phyloP scores from a whole-genome alignment of 1,140 invertebrate genomes.

The Tenebrio molitor region DNA sequence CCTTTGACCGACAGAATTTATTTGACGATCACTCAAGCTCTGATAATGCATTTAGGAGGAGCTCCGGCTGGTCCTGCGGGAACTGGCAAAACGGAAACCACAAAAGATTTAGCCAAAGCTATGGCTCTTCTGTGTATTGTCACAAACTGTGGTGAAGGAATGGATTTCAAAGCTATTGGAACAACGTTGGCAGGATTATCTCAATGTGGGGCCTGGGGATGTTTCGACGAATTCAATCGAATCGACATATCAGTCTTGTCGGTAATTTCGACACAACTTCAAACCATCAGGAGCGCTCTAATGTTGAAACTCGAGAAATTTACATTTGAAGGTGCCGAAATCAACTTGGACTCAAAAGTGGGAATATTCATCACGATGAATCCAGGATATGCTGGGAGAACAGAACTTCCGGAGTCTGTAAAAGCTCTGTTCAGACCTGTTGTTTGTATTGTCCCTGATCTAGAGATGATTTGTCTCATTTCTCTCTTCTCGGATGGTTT shows the following conservation, averaged over 20 bases:
- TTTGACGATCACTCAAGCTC: conserved; percentile 90
- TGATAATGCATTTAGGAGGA: conserved; percentile 90
- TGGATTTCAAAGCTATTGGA: conserved; percentile 90
- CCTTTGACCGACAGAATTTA: conserved; percentile 93
- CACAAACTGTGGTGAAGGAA: conserved; percentile 93
- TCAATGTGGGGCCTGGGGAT: conserved; percentile 88
- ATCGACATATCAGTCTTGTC: conserved; percentile 92
- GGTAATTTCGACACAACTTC: conserved; percentile 91
- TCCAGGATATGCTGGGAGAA: conserved; percentile 90
- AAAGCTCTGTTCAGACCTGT: conserved; percentile 92
- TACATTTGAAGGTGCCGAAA: conserved; percentile 89
- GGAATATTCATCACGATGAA: conserved; percentile 97
- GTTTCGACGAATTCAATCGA: conserved; percentile 94
- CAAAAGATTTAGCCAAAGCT: conserved; percentile 91
- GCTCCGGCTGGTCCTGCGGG: conserved; percentile 87
- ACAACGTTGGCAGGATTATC: conserved; percentile 84
- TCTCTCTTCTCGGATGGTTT: conserved; percentile 94
- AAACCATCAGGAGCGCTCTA: conserved; percentile 88
- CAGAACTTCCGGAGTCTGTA: conserved; percentile 91
- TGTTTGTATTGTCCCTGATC: conserved; percentile 89
- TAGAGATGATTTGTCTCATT: conserved; percentile 92
- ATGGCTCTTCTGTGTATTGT: conserved; percentile 89
- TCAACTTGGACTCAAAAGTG: conserved; percentile 84
- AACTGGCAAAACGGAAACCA: conserved; percentile 93
- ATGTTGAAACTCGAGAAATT: conserved; percentile 81